Evolutionary conservation across 2,888 invertebrate species (phyloP), one percentile per base, ranked within the genome.

Genomic region (Dendrolimus pini): DNA sequence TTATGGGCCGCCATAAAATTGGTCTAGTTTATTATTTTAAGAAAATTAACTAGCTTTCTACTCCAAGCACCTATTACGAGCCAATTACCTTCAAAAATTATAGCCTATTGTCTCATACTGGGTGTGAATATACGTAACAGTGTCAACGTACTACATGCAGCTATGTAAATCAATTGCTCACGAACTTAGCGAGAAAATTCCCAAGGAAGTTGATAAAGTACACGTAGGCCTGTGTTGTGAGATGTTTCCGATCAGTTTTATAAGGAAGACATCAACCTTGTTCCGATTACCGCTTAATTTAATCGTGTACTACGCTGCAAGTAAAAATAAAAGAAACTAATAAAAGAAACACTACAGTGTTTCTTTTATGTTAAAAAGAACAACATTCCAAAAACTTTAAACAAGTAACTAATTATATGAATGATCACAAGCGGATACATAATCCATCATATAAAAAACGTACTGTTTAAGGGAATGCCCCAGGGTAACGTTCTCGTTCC

Each of bases 131-230:
- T 60, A 65, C 66, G 65, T 69, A 69, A 68, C 60, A 60, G 57
- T 61, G 56, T 60, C 62, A 65, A 63, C 65, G 65, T 62, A 63
- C 58, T 61, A 64, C 59, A 58, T 58, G 59, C 61, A 65, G 60
- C 66, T 66, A 75, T 70, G 71, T 72, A 75, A 74, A 78, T 77
- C 72, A 74, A 78, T 77, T 72, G 30, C 30, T 30, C 30, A 68
- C 61, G 64, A 62, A 61, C 60, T 57, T 65, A 66, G 71, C 69
- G 68, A 74, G 74, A 72, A 68, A 69, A 66, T 80, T 84, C 82
- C 78, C 83, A 82, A 70, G 83, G 83, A 82, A 83, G 77, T 60
- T 55, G 41, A 58, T 56, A 14, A 58, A n/a, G 54, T 57, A 41
- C 58, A 55, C 47, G 7, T 8, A 12, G 47, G 12, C 12, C 2